A percentile compares a stretch with the other conserved stretches of the same genome.
Evolutionary conservation across 2,113 vertebrate species (phyloP).

Genomic region (Gambusia affinis): DNA sequence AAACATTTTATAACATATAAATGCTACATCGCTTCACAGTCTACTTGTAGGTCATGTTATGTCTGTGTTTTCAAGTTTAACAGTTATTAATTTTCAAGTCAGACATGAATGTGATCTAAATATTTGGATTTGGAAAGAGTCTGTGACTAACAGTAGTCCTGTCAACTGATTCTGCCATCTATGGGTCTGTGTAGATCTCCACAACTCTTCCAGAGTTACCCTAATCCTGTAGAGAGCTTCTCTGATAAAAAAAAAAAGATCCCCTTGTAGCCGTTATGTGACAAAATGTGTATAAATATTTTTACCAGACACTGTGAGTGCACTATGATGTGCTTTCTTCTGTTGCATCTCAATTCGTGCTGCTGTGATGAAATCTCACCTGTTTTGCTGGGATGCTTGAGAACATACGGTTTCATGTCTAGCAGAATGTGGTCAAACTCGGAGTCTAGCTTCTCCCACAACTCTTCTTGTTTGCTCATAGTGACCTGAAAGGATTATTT

Average conservation of each 20-base stretch:
- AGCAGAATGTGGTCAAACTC: conserved; percentile 89
- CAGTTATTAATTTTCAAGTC: no score
- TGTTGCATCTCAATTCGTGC: background rate
- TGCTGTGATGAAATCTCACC: conserved; percentile 75
- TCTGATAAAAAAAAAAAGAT: no score
- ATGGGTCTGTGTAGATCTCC: no score
- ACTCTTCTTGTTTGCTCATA: conserved; percentile 83
- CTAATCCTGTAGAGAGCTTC: no score
- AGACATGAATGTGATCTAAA: background rate
- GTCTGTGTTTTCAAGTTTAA: background rate
- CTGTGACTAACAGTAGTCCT: no score
- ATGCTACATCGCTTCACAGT: background rate
- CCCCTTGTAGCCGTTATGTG: no score
- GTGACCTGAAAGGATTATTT: conserved; percentile 23
- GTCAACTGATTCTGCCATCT: no score
- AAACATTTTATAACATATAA: background rate
- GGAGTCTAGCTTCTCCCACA: conserved; percentile 84
- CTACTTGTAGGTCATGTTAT: background rate
- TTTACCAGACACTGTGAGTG: no score
- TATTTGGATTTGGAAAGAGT: background rate
- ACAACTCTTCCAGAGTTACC: no score
- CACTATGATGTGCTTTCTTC: background rate
- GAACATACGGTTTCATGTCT: conserved; percentile 92
- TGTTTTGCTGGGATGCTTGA: conserved; percentile 83
- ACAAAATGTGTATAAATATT: no score